Evolutionary conservation across 2,113 vertebrate genomes (phyloP).

Genomic region (Beaufortia kweichowensis): DNA sequence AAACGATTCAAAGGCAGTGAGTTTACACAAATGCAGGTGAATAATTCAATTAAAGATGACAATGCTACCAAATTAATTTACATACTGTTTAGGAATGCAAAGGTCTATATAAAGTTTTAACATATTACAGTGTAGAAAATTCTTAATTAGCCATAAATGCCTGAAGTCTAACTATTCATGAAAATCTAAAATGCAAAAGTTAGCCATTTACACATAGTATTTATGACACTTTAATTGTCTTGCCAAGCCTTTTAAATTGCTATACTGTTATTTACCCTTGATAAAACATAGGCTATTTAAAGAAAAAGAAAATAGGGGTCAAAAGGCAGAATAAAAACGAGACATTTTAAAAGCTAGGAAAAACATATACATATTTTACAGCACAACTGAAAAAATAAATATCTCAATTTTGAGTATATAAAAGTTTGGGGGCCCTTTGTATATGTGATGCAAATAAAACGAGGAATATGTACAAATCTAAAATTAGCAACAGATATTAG

Average conservation of each 20-base stretch:
- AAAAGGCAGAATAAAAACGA: conserved; percentile 6
- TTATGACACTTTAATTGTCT: background rate
- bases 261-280: background rate
- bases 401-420: background rate
- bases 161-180: background rate
- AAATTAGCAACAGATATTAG: conserved; percentile 40
- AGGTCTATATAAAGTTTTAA: background rate
- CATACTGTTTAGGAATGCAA: background rate
- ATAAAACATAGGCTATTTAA: background rate
- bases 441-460: background rate
- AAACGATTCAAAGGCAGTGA: background rate
- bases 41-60: background rate
- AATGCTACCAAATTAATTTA: background rate
- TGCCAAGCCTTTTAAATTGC: background rate
- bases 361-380: conserved; percentile 11
- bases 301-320: background rate
- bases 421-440: background rate
- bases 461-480: conserved; percentile 18
- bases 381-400: conserved; percentile 21
- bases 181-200: background rate
- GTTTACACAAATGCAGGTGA: background rate
- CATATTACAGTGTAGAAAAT: background rate
- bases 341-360: background rate
- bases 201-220: background rate
- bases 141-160: background rate